These are phyloP conservation scores for Rana temporaria DNA, from an alignment of 2,113 vertebrate species.

Conservation along the genomic window DNA sequence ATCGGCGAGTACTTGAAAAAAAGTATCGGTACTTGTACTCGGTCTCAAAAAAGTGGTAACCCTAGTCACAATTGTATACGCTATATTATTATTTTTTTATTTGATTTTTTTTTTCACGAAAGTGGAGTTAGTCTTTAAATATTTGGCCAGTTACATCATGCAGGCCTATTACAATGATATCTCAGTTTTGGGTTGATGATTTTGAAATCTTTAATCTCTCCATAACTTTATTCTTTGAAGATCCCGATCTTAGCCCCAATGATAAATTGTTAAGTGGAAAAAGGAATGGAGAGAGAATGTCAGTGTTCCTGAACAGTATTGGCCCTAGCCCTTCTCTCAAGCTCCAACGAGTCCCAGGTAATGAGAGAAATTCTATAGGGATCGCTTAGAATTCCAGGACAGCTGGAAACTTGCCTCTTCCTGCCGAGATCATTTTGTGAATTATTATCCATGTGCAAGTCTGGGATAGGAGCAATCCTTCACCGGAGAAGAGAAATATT, in stretches of 20 bases:
- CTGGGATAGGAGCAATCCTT: constrained; percentile 24
- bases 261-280: background rate
- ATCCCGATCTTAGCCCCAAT: background rate
- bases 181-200: no score
- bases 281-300: background rate
- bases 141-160: no score
- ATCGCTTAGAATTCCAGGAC: constrained; percentile 63
- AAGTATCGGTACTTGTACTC: no score
- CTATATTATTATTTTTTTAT: no score
- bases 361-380: constrained; percentile 61
- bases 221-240: background rate
- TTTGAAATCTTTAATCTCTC: background rate
- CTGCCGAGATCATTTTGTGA: constrained; percentile 62
- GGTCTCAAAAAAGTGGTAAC: no score
- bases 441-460: constrained; percentile 54
- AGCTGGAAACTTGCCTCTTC: constrained; percentile 63
- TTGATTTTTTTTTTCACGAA: no score
- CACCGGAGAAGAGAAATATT: constrained; percentile 34
- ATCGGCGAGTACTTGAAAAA: no score
- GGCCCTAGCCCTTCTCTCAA: constrained; percentile 20
- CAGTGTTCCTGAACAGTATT: constrained; percentile 9
- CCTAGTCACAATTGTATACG: no score
- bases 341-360: constrained; percentile 44
- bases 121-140: no score
- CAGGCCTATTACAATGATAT: no score